A percentile compares a stretch with the other conserved stretches of the same genome.
Evolutionary conservation across 1,140 invertebrate genomes (phyloP).

Genomic region (Mesaphorura yosii): DNA sequence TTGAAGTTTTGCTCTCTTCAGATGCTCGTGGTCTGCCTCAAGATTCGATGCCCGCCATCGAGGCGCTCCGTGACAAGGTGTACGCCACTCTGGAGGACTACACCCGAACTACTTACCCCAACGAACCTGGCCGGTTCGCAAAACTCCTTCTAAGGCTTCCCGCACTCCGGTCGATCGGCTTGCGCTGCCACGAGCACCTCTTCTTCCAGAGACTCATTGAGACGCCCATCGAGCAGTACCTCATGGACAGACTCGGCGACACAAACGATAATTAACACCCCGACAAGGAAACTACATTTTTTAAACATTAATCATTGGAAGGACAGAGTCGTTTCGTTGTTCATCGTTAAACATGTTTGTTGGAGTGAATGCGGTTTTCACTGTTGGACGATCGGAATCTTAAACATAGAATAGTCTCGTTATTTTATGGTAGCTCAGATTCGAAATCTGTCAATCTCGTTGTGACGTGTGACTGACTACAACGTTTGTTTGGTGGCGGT

Average conservation of each 20-base stretch:
- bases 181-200: slow-evolving; percentile 89
- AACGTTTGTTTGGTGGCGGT: too few species aligned
- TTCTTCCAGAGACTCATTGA: slow-evolving; percentile 91
- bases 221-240: slow-evolving; percentile 54
- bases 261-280: slow-evolving; percentile 36
- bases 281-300: too few species aligned
- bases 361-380: too few species aligned
- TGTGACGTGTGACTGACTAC: too few species aligned
- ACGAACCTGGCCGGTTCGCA: slow-evolving; percentile 86
- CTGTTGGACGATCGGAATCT: too few species aligned
- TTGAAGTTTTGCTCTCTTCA: slow-evolving; percentile 32
- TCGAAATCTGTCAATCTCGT: too few species aligned
- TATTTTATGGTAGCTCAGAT: too few species aligned
- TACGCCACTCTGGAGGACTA: slow-evolving; percentile 92
- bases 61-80: slow-evolving; percentile 80
- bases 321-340: too few species aligned
- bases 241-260: slow-evolving; percentile 57
- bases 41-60: slow-evolving; percentile 61
- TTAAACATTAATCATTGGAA: too few species aligned
- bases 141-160: slow-evolving; percentile 85
- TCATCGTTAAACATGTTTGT: too few species aligned
- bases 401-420: too few species aligned
- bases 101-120: slow-evolving; percentile 68
- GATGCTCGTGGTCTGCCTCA: slow-evolving; percentile 75
- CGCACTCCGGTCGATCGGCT: slow-evolving; percentile 82